Percentiles rank a stretch among this genome's conserved stretches.
These are phyloP conservation scores for Glareola pratincola DNA, from an alignment of 2,113 vertebrate species.

Conservation along the genomic window DNA sequence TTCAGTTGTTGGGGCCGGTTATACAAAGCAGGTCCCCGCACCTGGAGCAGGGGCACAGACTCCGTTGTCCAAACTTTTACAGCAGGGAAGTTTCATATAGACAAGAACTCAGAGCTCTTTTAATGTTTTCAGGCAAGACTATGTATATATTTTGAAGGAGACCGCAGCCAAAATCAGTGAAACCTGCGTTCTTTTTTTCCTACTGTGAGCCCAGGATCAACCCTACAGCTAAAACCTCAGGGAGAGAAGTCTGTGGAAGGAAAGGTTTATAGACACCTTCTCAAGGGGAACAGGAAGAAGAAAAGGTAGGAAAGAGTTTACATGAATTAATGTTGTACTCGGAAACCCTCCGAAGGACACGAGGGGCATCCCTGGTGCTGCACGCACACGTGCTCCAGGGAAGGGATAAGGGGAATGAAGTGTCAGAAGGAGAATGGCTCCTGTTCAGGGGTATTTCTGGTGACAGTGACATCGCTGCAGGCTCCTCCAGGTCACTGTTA, in stretches of 20 bases:
- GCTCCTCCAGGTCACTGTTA: not conserved
- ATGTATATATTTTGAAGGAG: not conserved
- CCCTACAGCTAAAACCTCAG: not conserved
- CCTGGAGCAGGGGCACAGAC: not conserved
- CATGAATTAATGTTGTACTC: not conserved
- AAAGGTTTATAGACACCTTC: not conserved
- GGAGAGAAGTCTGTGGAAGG: not conserved
- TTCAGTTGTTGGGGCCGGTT: not conserved
- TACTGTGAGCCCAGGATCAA: not conserved
- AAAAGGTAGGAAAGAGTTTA: not conserved
- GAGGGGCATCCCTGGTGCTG: not conserved
- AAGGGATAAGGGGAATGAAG: not conserved
- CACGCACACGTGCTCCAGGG: accelerated
- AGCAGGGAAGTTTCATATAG: not conserved
- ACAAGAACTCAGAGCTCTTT: not conserved
- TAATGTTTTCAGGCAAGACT: not conserved
- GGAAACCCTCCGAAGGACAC: not conserved
- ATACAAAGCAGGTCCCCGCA: not conserved
- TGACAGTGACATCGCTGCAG: not conserved
- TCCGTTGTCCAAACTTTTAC: not conserved
- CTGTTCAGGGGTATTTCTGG: not conserved
- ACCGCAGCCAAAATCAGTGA: not conserved
- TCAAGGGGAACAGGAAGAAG: not conserved
- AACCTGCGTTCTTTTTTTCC: not conserved
- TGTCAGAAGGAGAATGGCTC: not conserved